Evolutionary conservation across 2,888 invertebrate genomes (phyloP).

Genomic region (Melanargia galathea): DNA sequence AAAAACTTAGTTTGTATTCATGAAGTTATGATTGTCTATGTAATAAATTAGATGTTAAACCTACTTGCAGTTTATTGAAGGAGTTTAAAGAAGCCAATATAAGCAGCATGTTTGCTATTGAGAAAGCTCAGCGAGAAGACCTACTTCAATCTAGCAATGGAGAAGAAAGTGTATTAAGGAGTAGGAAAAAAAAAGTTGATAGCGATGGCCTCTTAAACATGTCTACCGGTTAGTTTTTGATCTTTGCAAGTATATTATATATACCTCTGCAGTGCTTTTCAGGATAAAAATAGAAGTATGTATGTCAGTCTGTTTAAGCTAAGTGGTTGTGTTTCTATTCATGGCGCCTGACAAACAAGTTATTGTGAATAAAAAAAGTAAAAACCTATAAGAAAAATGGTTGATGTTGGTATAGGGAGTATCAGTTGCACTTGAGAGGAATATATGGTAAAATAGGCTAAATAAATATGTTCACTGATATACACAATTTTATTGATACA

Average conservation of each 20-base stretch:
- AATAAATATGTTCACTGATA: no score
- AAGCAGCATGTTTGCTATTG: constrained; percentile 88
- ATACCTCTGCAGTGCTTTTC: no score
- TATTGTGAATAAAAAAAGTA: no score
- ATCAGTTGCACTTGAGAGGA: no score
- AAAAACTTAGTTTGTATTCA: neutral
- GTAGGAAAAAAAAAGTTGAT: constrained; percentile 86
- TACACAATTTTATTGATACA: no score
- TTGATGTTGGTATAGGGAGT: no score
- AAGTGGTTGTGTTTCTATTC: no score
- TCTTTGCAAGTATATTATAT: neutral
- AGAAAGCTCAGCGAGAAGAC: constrained; percentile 88
- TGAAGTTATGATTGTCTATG: neutral
- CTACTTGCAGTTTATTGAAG: constrained; percentile 82
- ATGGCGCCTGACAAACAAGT: no score
- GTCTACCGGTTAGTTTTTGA: constrained; percentile 76
- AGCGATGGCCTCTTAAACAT: constrained; percentile 85
- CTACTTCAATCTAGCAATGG: constrained; percentile 79
- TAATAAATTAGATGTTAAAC: neutral
- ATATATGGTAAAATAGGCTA: no score
- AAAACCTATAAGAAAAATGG: no score
- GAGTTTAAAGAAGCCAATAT: constrained; percentile 92
- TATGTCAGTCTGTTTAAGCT: no score
- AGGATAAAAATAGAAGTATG: no score
- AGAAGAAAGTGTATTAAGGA: constrained; percentile 79